phyloP scores from a whole-genome alignment of 2,113 vertebrate genomes.

The Cricetomys ansorgei region DNA sequence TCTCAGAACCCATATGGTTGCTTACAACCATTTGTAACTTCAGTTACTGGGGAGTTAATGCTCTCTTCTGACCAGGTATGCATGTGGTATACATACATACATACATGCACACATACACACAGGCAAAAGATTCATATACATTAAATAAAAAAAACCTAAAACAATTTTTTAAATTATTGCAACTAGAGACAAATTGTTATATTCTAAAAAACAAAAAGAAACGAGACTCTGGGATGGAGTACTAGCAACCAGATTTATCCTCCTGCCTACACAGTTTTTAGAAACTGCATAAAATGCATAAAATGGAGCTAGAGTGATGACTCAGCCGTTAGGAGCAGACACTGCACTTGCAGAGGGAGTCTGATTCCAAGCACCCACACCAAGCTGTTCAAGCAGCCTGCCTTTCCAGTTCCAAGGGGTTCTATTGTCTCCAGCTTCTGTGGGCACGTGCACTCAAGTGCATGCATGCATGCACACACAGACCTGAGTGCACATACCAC shows the following conservation, averaged over 20 bases:
- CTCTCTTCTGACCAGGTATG: neutral
- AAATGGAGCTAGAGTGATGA: neutral
- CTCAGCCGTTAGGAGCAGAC: neutral
- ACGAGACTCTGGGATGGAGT: neutral
- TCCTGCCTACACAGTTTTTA: neutral
- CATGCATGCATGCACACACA: neutral
- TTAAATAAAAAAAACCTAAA: neutral
- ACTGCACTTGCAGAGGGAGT: neutral
- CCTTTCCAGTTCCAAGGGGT: neutral
- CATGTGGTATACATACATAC: neutral
- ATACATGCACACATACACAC: neutral
- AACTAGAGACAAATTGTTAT: neutral
- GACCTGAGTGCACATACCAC: neutral
- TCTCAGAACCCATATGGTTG: neutral
- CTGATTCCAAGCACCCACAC: neutral
- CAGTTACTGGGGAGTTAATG: neutral
- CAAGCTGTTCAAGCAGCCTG: neutral
- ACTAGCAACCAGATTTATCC: neutral
- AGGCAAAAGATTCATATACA: neutral
- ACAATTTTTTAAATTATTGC: neutral
- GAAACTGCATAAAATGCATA: neutral
- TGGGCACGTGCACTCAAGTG: neutral
- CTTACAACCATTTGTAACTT: neutral
- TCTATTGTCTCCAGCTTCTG: neutral
- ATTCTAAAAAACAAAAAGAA: constrained; percentile 38